A percentile compares a stretch with the other conserved stretches of the same genome.
These are phyloP conservation scores for Sipha maydis DNA, from an alignment of 2,888 invertebrate genomes.

Conservation along the genomic window DNA sequence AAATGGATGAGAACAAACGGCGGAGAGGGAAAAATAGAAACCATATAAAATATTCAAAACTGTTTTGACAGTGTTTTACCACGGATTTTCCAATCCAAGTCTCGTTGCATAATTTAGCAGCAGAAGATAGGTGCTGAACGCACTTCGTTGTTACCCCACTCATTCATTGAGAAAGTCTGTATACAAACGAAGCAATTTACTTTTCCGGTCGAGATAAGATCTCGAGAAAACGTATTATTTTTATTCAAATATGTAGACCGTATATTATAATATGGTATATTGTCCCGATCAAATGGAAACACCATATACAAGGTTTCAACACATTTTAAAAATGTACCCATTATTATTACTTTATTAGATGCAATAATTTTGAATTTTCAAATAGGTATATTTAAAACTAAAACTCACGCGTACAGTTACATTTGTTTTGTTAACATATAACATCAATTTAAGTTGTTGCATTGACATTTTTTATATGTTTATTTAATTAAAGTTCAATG, in stretches of 20 bases:
- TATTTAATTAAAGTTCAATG: too few relatives aligned
- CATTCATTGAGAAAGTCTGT: background rate
- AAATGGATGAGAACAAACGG: background rate
- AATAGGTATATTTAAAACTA: too few relatives aligned
- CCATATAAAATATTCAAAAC: slow-evolving; percentile 59
- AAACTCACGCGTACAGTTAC: too few relatives aligned
- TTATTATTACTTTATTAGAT: too few relatives aligned
- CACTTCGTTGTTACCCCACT: background rate
- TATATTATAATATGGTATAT: background rate
- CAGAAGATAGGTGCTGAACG: slow-evolving; percentile 25
- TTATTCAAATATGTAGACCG: background rate
- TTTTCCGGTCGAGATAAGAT: background rate
- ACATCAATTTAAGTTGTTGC: too few relatives aligned
- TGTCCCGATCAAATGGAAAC: background rate
- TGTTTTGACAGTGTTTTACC: slow-evolving; percentile 61
- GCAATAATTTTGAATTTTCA: too few relatives aligned
- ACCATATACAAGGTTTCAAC: background rate
- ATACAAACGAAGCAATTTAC: slow-evolving; percentile 22
- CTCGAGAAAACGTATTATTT: slow-evolving; percentile 3
- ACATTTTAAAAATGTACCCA: background rate
- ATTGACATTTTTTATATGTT: too few relatives aligned
- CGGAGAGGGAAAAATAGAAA: slow-evolving; percentile 23
- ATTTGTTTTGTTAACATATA: too few relatives aligned
- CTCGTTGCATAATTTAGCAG: slow-evolving; percentile 54
- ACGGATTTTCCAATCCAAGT: slow-evolving; percentile 58